A percentile compares a stretch with the other conserved stretches of the same genome.
These are phyloP conservation scores for Chelidonichthys spinosus DNA, from an alignment of 2,797 vertebrate species.

Conservation along the genomic window DNA sequence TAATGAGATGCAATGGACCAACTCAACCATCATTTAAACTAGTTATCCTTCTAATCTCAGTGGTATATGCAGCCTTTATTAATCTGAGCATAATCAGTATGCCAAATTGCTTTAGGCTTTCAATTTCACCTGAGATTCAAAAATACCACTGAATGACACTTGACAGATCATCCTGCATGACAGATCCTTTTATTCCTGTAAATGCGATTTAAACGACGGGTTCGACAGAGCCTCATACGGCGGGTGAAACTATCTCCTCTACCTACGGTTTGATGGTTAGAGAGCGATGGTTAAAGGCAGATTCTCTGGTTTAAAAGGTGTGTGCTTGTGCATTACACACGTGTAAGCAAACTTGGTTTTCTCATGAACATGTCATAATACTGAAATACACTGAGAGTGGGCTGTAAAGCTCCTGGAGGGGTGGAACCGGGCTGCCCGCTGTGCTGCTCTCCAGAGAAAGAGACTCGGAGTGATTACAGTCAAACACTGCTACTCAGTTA, in stretches of 20 bases:
- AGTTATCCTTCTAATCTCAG: conserved; percentile 81
- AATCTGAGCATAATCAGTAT: conserved; percentile 80
- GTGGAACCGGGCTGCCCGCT: conserved; percentile 71
- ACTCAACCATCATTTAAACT: conserved; percentile 77
- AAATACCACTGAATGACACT: conserved; percentile 64
- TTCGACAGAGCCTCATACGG: conserved; percentile 14
- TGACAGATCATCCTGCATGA: conserved; percentile 41
- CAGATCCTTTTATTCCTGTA: conserved; percentile 62
- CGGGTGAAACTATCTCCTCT: conserved; percentile 32
- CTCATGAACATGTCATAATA: conserved; percentile 55
- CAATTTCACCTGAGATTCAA: conserved; percentile 64
- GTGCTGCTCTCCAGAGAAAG: conserved; percentile 77
- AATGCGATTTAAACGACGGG: conserved; percentile 79
- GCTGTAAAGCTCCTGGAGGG: conserved; percentile 67
- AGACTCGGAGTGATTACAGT: conserved; percentile 81
- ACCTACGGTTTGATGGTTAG: conserved; percentile 37
- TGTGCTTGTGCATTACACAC: background rate
- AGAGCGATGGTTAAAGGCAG: background rate
- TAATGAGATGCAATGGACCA: conserved; percentile 65
- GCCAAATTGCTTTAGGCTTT: conserved; percentile 76
- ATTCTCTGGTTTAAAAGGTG: background rate
- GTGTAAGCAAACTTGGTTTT: conserved; percentile 32
- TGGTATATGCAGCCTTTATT: conserved; percentile 74
- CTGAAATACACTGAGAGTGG: conserved; percentile 50
- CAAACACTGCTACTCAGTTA: conserved; percentile 78